Evolutionary conservation across 1,140 invertebrate genomes (phyloP), one percentile per base, ranked within the genome.

Genomic region (Drosophila nannoptera): DNA sequence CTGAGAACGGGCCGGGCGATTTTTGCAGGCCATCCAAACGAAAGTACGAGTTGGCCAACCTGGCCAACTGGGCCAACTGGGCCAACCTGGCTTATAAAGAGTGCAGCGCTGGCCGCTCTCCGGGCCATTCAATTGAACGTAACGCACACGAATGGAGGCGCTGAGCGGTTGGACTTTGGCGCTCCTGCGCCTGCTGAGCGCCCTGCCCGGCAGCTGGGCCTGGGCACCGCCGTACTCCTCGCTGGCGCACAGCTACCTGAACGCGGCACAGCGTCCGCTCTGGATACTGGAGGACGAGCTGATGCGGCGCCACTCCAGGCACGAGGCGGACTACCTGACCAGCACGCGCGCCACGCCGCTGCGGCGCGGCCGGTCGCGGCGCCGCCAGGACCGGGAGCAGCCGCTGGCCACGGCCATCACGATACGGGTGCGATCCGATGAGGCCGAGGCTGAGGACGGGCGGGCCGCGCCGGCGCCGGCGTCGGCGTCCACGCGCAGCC

Each of bases 201-300:
- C 61, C 2, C 9, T 63, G 5, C 38, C 32, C n/a, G 40, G 4
- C 22, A 60, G 14, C 12, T 75, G 38, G 43, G 42, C 42, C 4
- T 70, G 61, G 61, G 35, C 50, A 6, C 59, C 46, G 7, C 7
- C 35, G 4, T 4, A 9, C 0, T 61, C 38, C 14, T 12, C 43
- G 0, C 3, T 43, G 35, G 77, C 45, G 0, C 40, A 67, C 8
- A 71, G 55, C 36, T 81, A 73, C 12, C 32, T 78, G 42, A 52
- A 69, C 16, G 58, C 22, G 7, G 67, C 75, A 0, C 72, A 78
- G 8, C 73, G 87, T 0, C 87, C 87, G 1, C 55, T 88, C 0
- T 88, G 87, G 87, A 78, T 88, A 69, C 69, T 88, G 9, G 80
- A 88, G 22, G 87, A 88, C 43, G 58, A 73, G 16, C 61, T 75